Evolutionary conservation across 2,797 vertebrate genomes (phyloP).

Genomic region (Moxostoma hubbsi): DNA sequence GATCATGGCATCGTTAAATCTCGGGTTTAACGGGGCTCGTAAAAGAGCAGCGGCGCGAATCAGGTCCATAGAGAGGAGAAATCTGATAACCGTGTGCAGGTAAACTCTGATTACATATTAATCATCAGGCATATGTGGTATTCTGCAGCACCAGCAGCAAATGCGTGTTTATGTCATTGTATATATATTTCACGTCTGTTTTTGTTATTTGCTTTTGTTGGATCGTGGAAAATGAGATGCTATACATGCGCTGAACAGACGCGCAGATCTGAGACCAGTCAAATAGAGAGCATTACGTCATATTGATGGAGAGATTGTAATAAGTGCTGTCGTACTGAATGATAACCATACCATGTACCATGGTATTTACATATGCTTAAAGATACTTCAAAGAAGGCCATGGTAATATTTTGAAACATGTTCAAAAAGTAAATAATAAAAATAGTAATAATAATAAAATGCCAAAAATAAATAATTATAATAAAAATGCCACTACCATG

Average conservation of each 20-base stretch:
- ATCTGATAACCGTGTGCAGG: conserved; percentile 96
- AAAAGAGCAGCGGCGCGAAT: conserved; percentile 83
- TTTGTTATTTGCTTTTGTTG: conserved; percentile 5
- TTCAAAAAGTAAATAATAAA: no score
- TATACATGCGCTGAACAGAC: conserved; percentile 7
- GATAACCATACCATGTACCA: no score
- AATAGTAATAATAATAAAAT: no score
- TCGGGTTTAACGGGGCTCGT: conserved; percentile 76
- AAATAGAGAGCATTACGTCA: conserved; percentile 35
- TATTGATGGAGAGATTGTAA: conserved; percentile 3
- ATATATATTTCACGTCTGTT: not conserved
- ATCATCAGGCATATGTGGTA: not conserved
- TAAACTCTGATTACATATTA: conserved; percentile 63
- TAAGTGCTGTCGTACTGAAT: not conserved
- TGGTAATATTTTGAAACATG: no score
- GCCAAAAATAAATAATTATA: no score
- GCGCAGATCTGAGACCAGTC: conserved; percentile 16
- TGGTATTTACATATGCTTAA: no score
- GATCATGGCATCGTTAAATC: conserved; percentile 84
- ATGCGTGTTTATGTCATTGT: conserved; percentile 26
- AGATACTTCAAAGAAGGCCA: no score
- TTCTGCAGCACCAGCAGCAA: not conserved
- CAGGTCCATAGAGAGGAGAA: conserved; percentile 88
- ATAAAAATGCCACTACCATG: no score
- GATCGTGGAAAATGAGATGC: not conserved